Evolutionary conservation across 2,113 vertebrate genomes (phyloP), one percentile per base, ranked within the genome.

Genomic region (Menidia beryllina): DNA sequence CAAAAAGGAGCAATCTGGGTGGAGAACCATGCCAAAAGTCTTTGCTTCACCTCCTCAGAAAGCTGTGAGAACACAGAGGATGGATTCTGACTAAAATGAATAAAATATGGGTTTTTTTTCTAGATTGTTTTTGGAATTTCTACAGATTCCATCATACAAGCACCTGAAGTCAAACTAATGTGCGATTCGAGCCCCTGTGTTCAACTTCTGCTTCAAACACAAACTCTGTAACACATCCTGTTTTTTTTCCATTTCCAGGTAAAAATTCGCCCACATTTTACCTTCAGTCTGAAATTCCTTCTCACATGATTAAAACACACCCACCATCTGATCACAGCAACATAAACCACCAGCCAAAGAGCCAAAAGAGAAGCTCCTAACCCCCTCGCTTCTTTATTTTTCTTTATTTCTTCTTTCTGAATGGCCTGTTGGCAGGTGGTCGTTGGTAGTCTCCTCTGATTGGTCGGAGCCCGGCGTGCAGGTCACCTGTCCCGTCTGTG

Each of bases 401-500:
- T 30, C 13, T 4, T 13, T 13, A n/a, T 6, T 47, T 61, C 39
- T 8, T 45, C 45, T 20, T 41, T 54, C 20, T 54, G 45, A 7
- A 26, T 51, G 23, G 11, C 21, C 39, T 52, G 27, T 57, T 20
- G 10, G 30, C 66, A 45, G 26, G 41, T 53, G 49, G 43, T 25
- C 12, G 14, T 58, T 25, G 27, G 51, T 8, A 12, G 23, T 69
- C 67, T 60, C 14, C 15, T 81, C 51, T 75, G 51, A 58, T 52
- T 57, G 56, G 69, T 71, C 51, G 20, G 59, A 45, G 34, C 57
- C 23, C 3, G 14, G 20, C 65, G 27, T 41, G 15, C 30, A 47
- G 60, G 68, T 76, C 66, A 55, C 61, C 9, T 20, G 19, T 64
- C 66, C 69, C 69, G 67, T 89, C 83, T 61, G 76, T 84, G 81